Evolutionary conservation across 2,888 invertebrate species (phyloP).

Genomic region (Erebia aethiops): DNA sequence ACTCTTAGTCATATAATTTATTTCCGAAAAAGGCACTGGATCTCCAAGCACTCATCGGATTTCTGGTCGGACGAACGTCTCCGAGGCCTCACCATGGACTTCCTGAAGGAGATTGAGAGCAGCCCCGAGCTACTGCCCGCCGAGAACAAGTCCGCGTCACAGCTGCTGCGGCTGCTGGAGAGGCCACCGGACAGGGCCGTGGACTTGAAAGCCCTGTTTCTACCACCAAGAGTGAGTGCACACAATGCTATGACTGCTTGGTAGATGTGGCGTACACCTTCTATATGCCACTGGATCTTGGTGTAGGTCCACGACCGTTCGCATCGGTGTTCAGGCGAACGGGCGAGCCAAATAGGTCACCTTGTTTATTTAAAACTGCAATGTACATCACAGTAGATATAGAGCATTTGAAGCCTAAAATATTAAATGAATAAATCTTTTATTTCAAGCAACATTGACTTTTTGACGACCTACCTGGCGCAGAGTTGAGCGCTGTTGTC

Average conservation of each 20-base stretch:
- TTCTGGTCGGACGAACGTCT: constrained; percentile 90
- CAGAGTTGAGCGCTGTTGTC: too few relatives aligned
- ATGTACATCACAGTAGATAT: too few relatives aligned
- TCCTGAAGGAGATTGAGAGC: constrained; percentile 93
- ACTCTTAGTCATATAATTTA: neutral
- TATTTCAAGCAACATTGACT: too few relatives aligned
- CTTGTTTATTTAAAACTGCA: too few relatives aligned
- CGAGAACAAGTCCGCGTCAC: constrained; percentile 94
- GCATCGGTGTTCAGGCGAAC: too few relatives aligned
- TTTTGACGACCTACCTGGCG: too few relatives aligned
- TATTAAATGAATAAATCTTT: too few relatives aligned
- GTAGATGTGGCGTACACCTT: too few relatives aligned
- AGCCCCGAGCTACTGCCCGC: constrained; percentile 92
- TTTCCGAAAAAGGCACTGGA: constrained; percentile 88
- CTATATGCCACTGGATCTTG: too few relatives aligned
- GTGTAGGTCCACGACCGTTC: too few relatives aligned
- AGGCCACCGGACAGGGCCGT: constrained; percentile 88
- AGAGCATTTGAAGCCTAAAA: too few relatives aligned
- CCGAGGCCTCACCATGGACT: constrained; percentile 90
- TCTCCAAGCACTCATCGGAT: constrained; percentile 94
- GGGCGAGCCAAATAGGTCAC: too few relatives aligned
- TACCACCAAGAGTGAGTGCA: constrained; percentile 85
- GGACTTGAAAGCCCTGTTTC: constrained; percentile 87
- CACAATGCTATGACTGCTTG: neutral
- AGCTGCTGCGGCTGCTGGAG: constrained; percentile 89